Conservation (phyloP, 1,140 invertebrate genomes). For the Lepidostoma basale region DNA sequence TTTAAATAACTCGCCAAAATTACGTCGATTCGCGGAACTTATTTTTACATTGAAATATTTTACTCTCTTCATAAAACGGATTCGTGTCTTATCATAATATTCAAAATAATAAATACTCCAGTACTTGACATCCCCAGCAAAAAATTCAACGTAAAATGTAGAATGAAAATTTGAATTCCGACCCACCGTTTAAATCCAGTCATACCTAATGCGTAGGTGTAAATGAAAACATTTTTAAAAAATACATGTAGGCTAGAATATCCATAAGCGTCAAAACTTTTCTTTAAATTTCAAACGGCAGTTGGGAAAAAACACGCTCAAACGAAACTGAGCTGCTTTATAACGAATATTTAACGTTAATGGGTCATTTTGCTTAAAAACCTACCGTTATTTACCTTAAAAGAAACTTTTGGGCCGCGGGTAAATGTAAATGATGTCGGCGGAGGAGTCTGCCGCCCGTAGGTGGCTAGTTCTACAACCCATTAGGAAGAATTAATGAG, state of each 20-base stretch:
- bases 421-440: slow-evolving; percentile 14
- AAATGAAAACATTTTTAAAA: too few relatives aligned
- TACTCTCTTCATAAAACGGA: too few relatives aligned
- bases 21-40: too few relatives aligned
- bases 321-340: slow-evolving; percentile 17
- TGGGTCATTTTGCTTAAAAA: slow-evolving; percentile 27
- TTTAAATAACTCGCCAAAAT: too few relatives aligned
- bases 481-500: slow-evolving; percentile 42
- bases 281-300: slow-evolving; percentile 2
- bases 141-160: too few relatives aligned
- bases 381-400: slow-evolving; percentile 19
- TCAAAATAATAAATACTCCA: too few relatives aligned
- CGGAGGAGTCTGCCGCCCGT: not conserved
- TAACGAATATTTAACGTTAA: slow-evolving; percentile 28
- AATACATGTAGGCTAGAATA: not conserved
- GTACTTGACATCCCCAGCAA: too few relatives aligned
- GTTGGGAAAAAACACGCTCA: not conserved
- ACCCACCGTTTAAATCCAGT: too few relatives aligned
- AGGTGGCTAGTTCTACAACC: slow-evolving; percentile 9
- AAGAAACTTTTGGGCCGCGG: slow-evolving; percentile 4
- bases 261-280: not conserved
- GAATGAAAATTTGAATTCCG: too few relatives aligned
- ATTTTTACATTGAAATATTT: too few relatives aligned
- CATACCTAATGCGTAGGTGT: too few relatives aligned
- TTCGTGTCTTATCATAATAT: too few relatives aligned